A percentile compares a stretch with the other conserved stretches of the same genome.
Evolutionary conservation across 2,797 vertebrate genomes (phyloP).

Genomic region (Spheniscus humboldti): DNA sequence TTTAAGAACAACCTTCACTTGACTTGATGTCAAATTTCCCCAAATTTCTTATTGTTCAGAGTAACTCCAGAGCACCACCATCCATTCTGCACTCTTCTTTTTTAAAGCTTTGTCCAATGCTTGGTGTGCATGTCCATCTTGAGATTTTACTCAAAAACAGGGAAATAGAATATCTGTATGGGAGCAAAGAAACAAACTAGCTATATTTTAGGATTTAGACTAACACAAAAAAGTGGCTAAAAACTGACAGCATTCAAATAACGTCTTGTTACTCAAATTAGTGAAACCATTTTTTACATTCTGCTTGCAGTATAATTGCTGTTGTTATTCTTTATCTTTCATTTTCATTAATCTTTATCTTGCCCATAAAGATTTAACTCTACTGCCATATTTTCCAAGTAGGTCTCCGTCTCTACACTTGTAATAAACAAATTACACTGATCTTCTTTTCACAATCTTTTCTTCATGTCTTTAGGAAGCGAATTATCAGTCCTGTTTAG

Average conservation of each 20-base stretch:
- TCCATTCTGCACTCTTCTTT: not conserved
- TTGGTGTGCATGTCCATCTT: not conserved
- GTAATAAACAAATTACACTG: not conserved
- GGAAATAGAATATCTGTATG: not conserved
- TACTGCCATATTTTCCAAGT: not conserved
- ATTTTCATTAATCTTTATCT: constrained; percentile 39
- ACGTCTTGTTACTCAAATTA: not conserved
- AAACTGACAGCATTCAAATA: not conserved
- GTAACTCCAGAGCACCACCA: not conserved
- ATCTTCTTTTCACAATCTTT: not conserved
- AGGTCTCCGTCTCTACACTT: not conserved
- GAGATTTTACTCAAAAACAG: not conserved
- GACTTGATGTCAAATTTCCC: not conserved
- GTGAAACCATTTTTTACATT: not conserved
- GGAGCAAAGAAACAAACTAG: not conserved
- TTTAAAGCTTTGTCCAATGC: not conserved
- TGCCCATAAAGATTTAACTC: constrained; percentile 6
- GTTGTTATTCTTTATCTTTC: constrained; percentile 14
- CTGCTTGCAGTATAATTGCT: not conserved
- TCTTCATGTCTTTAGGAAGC: not conserved
- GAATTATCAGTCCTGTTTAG: not conserved
- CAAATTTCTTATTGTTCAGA: not conserved
- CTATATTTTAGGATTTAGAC: not conserved
- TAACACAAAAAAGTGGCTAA: not conserved
- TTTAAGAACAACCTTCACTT: not conserved